These are phyloP conservation scores for Cetoscarus ocellatus DNA, from an alignment of 2,797 vertebrate species.

Conservation along the genomic window DNA sequence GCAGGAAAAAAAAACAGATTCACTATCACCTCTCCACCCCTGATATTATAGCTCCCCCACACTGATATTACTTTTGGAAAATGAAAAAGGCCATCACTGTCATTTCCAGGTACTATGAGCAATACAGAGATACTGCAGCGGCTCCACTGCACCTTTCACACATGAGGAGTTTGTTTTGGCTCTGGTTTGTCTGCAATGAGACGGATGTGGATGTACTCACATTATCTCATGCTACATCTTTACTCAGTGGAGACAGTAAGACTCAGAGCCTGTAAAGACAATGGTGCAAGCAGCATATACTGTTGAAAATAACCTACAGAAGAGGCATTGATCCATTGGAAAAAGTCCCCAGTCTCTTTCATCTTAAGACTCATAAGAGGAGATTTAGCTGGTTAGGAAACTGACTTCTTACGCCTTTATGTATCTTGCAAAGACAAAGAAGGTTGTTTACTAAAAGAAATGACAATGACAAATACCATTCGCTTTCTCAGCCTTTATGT, in stretches of 20 bases:
- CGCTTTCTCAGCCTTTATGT: too few relatives aligned
- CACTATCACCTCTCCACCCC: slow-evolving; percentile 63
- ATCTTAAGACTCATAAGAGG: too few relatives aligned
- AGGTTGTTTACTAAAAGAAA: too few relatives aligned
- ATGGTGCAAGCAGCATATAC: neutral
- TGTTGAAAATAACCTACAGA: too few relatives aligned
- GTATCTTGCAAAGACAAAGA: too few relatives aligned
- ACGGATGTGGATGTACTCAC: slow-evolving; percentile 15
- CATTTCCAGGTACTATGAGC: slow-evolving; percentile 44
- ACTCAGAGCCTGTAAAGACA: neutral
- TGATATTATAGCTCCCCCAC: slow-evolving; percentile 66
- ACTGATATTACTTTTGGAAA: slow-evolving; percentile 61
- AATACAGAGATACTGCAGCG: slow-evolving; percentile 45
- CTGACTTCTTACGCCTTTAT: too few relatives aligned
- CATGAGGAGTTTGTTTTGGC: slow-evolving; percentile 54
- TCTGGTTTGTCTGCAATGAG: slow-evolving; percentile 52
- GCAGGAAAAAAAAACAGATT: slow-evolving; percentile 48
- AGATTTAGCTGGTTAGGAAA: too few relatives aligned
- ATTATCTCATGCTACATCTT: neutral
- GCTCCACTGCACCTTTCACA: slow-evolving; percentile 44
- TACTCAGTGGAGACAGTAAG: slow-evolving; percentile 30
- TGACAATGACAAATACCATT: too few relatives aligned
- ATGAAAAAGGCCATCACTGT: slow-evolving; percentile 62
- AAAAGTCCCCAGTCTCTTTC: too few relatives aligned
- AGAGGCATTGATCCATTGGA: too few relatives aligned